Evolutionary conservation across 2,113 vertebrate genomes (phyloP), one percentile per base, ranked within the genome.

Genomic region (Eira barbara): DNA sequence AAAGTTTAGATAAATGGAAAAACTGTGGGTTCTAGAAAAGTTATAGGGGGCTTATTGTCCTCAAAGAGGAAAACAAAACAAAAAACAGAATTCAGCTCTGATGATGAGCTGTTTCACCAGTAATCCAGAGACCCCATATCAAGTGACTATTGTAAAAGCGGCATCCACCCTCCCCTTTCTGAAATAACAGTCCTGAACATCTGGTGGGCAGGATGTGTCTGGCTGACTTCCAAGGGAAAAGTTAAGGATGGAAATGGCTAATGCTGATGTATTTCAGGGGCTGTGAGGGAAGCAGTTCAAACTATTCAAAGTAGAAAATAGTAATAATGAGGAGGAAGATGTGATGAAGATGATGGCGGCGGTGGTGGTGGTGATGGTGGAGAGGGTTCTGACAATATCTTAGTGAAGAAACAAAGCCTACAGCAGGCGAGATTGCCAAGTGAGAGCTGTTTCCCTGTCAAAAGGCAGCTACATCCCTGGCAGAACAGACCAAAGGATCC

Each of bases 401-500:
- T 25, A 31, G 81, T 61, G 18, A 88, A 71, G 81, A 89, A 94
- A 57, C 21, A 39, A 27, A 80, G 21, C 71, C 55, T 27, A 15
- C 4, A 17, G 61, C 29, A 86, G 65, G 76, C 39, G 59, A 47
- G 76, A 94, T 34, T 95, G 97, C 96, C 74, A 81, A 83, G 83
- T 57, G 80, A 89, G n/a, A 94, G 95, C 49, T 97, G 95, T 90
- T 96, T 73, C 82, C 42, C 36, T 9, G 6, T 63, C 1, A 31
- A n/a, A 39, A 85, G 96, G 96, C 89, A 89, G 89, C 89, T 89
- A 96, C 34, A 47, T n/a, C 95, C 94, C 95, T 67, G 94, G 73
- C 95, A 92, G 95, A 97, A 89, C 96, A 97, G 89, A 97, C 96
- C 97, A 94, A 94, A 96, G 92, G 86, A 89, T 88, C 87, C 20